Conservation (phyloP, 2,113 vertebrate species). For the Megaceryle maxima region DNA sequence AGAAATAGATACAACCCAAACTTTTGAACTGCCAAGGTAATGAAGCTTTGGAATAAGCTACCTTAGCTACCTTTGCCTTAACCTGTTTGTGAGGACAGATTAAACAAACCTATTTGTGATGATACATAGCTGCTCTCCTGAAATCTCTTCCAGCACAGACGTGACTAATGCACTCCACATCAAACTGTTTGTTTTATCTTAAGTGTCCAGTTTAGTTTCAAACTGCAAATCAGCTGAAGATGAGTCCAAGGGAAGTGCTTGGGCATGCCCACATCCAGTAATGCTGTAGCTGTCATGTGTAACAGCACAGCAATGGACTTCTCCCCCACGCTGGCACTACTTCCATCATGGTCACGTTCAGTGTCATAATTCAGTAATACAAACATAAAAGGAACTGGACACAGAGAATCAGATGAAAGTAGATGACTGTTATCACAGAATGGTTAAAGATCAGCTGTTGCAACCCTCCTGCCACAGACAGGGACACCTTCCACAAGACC, state of each 20-base stretch:
- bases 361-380: not conserved
- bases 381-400: not conserved
- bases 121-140: not conserved
- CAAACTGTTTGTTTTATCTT: not conserved
- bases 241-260: not conserved
- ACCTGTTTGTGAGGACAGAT: not conserved
- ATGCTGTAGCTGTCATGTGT: not conserved
- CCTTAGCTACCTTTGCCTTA: not conserved
- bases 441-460: no score
- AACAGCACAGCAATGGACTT: not conserved
- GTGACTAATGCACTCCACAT: not conserved
- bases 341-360: not conserved
- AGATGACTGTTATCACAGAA: not conserved
- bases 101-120: not conserved
- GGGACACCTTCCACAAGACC: no score
- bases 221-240: not conserved
- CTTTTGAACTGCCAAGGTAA: not conserved
- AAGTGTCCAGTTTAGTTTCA: not conserved
- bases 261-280: not conserved
- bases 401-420: not conserved
- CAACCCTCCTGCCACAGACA: no score
- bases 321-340: not conserved
- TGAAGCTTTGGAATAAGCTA: not conserved
- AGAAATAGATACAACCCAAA: not conserved
- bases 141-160: not conserved